Percentiles rank a stretch among this genome's conserved stretches.
Conservation (phyloP, 92 coral and sea anemone genomes). For the Zoanthus sansibaricus region DNA sequence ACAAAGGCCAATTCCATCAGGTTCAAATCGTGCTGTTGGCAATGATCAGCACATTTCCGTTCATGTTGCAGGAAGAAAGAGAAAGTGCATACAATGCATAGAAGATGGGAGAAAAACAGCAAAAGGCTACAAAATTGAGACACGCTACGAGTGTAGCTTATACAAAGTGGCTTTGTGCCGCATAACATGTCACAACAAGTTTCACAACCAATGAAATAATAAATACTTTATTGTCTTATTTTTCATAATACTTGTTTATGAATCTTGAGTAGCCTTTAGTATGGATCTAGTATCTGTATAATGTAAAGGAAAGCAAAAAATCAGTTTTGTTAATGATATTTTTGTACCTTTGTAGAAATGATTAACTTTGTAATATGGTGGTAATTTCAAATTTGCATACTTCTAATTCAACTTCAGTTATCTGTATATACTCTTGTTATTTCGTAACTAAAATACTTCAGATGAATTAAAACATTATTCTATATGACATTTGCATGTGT, state of each 20-base stretch:
- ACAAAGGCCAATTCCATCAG: conserved; percentile 13
- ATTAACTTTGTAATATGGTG: neutral
- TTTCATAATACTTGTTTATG: conserved; percentile 4
- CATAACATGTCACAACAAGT: conserved; percentile 22
- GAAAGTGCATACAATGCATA: conserved; percentile 43
- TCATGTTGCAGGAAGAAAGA: conserved; percentile 41
- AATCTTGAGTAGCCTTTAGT: neutral
- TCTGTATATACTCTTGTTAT: neutral
- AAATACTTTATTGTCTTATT: neutral
- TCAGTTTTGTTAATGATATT: conserved; percentile 3
- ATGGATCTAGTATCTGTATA: neutral
- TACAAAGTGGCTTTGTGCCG: conserved; percentile 48
- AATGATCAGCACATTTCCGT: conserved; percentile 41
- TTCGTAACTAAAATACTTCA: too few relatives aligned
- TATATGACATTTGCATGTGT: too few relatives aligned
- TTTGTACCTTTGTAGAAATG: neutral
- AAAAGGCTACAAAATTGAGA: conserved; percentile 54
- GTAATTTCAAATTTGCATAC: conserved; percentile 1
- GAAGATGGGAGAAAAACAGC: conserved; percentile 38
- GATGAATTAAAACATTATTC: too few relatives aligned
- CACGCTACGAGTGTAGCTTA: conserved; percentile 43
- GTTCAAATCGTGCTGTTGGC: conserved; percentile 24
- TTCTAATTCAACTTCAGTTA: neutral
- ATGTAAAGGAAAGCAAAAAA: conserved; percentile 1
- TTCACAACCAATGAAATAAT: conserved; percentile 1